A percentile compares a stretch with the other conserved stretches of the same genome.
Conservation (phyloP, 2,888 invertebrate species). For the Drosophila borborema region DNA sequence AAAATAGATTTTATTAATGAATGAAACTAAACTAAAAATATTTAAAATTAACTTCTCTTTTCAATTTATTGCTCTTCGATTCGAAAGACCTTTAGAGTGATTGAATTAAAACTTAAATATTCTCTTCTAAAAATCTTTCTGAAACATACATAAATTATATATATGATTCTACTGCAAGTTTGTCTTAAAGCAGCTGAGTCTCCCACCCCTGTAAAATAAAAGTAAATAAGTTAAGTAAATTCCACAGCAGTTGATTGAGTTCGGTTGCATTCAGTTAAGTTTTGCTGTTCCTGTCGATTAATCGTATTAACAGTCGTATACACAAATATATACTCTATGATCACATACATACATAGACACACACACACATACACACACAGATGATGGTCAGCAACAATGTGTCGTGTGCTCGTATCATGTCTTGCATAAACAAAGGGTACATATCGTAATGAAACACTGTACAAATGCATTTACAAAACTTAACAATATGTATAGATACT, state of each 20-base stretch:
- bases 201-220: constrained; percentile 49
- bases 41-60: neutral
- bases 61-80: neutral
- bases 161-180: constrained; percentile 19
- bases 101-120: constrained; percentile 5
- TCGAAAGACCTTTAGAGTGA: neutral
- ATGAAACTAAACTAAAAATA: neutral
- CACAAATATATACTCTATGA: constrained; percentile 10
- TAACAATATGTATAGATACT: constrained; percentile 43
- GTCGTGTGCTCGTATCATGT: constrained; percentile 50
- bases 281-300: constrained; percentile 33
- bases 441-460: constrained; percentile 42
- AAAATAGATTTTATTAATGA: neutral
- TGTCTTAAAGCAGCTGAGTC: constrained; percentile 11
- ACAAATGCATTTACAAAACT: constrained; percentile 49
- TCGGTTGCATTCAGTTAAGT: constrained; percentile 35
- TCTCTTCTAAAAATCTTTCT: constrained; percentile 1
- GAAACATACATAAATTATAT: neutral
- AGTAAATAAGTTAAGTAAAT: constrained; percentile 28
- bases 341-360: constrained; percentile 14
- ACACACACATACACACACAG: constrained; percentile 19
- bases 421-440: constrained; percentile 31
- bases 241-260: constrained; percentile 28
- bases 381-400: constrained; percentile 35
- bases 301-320: constrained; percentile 31